Conservation (phyloP, 2,888 invertebrate genomes). For the Liopterus haemorrhoidalis region DNA sequence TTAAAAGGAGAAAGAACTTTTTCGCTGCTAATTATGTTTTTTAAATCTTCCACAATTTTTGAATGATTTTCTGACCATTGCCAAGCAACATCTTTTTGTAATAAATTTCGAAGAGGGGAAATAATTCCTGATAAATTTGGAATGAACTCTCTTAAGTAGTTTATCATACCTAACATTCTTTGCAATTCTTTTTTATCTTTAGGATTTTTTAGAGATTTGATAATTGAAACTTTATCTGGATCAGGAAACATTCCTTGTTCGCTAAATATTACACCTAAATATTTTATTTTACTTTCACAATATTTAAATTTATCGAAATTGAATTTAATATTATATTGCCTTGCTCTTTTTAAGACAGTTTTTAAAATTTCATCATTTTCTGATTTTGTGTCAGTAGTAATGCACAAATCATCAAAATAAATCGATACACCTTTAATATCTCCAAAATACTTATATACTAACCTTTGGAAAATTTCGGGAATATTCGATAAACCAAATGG, state of each 20-base stretch:
- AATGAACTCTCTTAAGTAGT: conserved; percentile 26
- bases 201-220: conserved; percentile 25
- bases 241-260: conserved; percentile 28
- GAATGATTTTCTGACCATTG: conserved; percentile 12
- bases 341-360: conserved; percentile 31
- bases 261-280: conserved; percentile 31
- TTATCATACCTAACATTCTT: conserved; percentile 34
- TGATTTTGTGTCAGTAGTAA: conserved; percentile 20
- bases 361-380: conserved; percentile 32
- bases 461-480: conserved; percentile 37
- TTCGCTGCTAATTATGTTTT: conserved; percentile 19
- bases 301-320: conserved; percentile 35
- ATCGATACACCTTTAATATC: conserved; percentile 35
- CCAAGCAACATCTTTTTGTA: conserved; percentile 25
- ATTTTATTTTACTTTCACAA: conserved; percentile 31
- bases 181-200: conserved; percentile 33
- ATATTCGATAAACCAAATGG: conserved; percentile 26
- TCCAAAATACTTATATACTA: conserved; percentile 38
- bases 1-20: not conserved
- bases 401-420: conserved; percentile 37
- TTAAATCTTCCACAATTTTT: conserved; percentile 17
- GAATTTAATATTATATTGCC: conserved; percentile 35
- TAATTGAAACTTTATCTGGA: conserved; percentile 26
- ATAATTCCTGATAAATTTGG: conserved; percentile 14
- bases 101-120: conserved; percentile 11